Base-by-base conservation (phyloP, 2,797 vertebrate genomes). In the Peromyscus eremicus region DNA sequence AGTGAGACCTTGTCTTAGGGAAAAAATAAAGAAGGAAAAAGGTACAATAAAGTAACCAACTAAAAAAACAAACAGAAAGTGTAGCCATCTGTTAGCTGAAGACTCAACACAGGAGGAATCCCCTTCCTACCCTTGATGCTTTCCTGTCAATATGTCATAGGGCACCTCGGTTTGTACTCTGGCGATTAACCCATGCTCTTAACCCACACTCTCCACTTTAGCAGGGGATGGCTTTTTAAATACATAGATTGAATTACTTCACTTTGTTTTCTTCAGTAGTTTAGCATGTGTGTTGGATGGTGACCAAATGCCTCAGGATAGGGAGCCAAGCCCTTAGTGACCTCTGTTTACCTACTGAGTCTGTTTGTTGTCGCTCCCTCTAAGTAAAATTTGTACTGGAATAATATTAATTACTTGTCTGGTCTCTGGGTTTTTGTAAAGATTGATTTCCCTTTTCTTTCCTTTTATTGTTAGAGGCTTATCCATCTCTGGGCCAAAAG, bases 141-240 rank as follows among this genome's bases (percentile, higher is more conserved):
- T 89, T 83, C 83, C 88, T 91, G 25, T 82, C 90, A 91, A 68
- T 60, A 25, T 32, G 92, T 92, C 62, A 49, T 80, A 25, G 86
- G 4, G 12, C 25, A 70, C 57, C 37, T 87, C 84, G n/a, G 64
- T 79, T 86, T 92, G 13, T 73, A 81, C 70, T 86, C 66, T 83
- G 46, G 32, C 29, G 81, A 21, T 76, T 95, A 90, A 55, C 70
- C 68, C 16, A 79, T 52, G 73, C 32, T 55, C 73, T 73, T 49
- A 94, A 88, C 11, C 32, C 23, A 29, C 46, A 66, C 52, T 73
- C 7, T 89, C 46, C 21, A 57, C 19, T 70, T 10, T 77, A 92
- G 81, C 25, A 92, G 89, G 49, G 49, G 80, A 83, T 71, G 52
- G 70, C 23, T 92, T 94, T 94, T 94, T 70, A 93, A 94, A 89